Evolutionary conservation across 2,888 invertebrate genomes (phyloP).

Genomic region (Macrosoma leucophasiata): DNA sequence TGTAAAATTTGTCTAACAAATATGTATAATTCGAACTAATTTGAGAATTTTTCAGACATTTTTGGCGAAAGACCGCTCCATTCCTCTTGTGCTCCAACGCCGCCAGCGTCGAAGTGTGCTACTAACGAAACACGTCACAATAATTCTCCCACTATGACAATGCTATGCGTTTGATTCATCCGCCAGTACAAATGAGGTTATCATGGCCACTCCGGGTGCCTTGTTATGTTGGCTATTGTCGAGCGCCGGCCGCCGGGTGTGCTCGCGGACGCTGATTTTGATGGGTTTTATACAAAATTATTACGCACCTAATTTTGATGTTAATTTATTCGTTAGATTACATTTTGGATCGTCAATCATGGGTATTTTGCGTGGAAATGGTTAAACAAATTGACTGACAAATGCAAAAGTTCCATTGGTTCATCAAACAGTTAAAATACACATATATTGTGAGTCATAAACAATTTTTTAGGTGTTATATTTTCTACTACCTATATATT

Average conservation of each 20-base stretch:
- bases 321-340: neutral
- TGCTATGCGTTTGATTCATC: conserved; percentile 74
- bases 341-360: neutral
- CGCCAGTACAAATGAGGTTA: conserved; percentile 68
- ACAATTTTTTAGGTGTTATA: too few species aligned
- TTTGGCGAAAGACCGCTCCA: too few species aligned
- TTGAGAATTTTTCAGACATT: too few species aligned
- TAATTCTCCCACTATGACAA: conserved; percentile 72
- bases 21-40: too few species aligned
- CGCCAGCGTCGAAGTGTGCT: conserved; percentile 56
- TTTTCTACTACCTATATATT: too few species aligned
- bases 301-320: conserved; percentile 1
- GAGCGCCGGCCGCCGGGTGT: conserved; percentile 30
- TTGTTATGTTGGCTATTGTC: conserved; percentile 56
- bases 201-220: conserved; percentile 58
- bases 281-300: conserved; percentile 9
- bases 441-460: too few species aligned
- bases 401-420: too few species aligned
- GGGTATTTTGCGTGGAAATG: too few species aligned
- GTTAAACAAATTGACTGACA: too few species aligned
- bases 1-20: too few species aligned
- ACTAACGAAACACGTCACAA: conserved; percentile 71
- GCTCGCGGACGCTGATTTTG: conserved; percentile 22
- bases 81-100: conserved; percentile 31
- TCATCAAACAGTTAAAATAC: too few species aligned